Conservation (phyloP, 1,140 invertebrate genomes). For the Plectus sambesii region DNA sequence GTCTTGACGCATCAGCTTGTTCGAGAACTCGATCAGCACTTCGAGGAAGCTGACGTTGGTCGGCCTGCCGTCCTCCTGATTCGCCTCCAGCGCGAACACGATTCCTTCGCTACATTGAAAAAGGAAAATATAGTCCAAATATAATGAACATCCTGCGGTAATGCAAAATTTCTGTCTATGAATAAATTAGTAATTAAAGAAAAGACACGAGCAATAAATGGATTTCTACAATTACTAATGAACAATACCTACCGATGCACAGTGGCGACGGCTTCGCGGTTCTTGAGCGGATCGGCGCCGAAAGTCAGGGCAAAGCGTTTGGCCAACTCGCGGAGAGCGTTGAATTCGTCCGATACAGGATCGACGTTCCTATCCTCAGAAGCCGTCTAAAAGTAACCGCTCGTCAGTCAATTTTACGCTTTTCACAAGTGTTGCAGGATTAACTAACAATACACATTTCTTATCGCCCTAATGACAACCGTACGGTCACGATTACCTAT, state of each 20-base stretch:
- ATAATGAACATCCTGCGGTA: neutral
- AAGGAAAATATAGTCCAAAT: neutral
- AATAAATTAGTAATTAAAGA: constrained; percentile 16
- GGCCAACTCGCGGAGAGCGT: constrained; percentile 64
- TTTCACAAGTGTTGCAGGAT: too few relatives aligned
- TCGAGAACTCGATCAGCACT: constrained; percentile 85
- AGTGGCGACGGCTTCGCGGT: constrained; percentile 88
- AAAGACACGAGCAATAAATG: too few relatives aligned
- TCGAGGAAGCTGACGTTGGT: constrained; percentile 82
- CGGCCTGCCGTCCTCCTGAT: constrained; percentile 61
- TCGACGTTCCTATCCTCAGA: constrained; percentile 17
- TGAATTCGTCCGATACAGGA: constrained; percentile 26
- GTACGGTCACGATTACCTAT: too few relatives aligned
- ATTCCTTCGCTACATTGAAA: constrained; percentile 64
- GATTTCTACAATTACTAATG: too few relatives aligned
- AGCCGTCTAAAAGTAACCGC: too few relatives aligned
- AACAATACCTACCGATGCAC: constrained; percentile 59
- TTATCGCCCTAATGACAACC: too few relatives aligned
- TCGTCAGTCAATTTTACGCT: too few relatives aligned
- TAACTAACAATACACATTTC: too few relatives aligned
- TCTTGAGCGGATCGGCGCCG: constrained; percentile 90
- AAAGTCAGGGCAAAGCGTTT: constrained; percentile 92
- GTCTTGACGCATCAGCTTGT: constrained; percentile 89
- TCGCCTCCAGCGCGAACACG: constrained; percentile 63
- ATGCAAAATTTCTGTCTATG: constrained; percentile 1